Conservation (phyloP, 2,888 invertebrate species). For the Romanomermis culicivorax region DNA sequence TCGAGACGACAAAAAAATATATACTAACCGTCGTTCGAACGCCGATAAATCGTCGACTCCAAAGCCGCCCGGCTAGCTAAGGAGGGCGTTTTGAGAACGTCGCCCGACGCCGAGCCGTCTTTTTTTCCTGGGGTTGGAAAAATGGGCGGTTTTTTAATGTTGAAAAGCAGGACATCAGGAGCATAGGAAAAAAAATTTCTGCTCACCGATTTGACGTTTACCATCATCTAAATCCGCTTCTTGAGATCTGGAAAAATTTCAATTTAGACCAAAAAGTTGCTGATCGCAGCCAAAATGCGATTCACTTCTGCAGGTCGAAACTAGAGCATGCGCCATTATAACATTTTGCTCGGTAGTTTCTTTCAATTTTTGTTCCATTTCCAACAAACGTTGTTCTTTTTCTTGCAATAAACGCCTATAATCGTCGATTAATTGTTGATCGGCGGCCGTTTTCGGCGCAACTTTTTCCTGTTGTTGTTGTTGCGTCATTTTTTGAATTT, state of each 20-base stretch:
- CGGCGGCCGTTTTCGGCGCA: too few species aligned
- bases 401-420: background rate
- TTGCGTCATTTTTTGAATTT: too few species aligned
- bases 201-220: constrained; percentile 2
- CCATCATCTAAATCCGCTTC: background rate
- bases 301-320: background rate
- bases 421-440: background rate
- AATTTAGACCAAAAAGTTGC: background rate
- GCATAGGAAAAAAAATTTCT: too few species aligned
- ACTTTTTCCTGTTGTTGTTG: too few species aligned
- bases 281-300: too few species aligned
- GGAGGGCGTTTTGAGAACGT: too few species aligned
- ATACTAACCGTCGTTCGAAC: background rate
- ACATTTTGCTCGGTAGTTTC: constrained; percentile 1
- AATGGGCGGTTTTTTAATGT: too few species aligned
- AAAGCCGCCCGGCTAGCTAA: background rate
- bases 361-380: background rate
- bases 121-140: too few species aligned
- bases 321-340: constrained; percentile 4
- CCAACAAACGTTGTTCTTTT: background rate
- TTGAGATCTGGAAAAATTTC: background rate
- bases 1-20: too few species aligned
- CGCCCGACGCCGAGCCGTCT: too few species aligned
- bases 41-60: background rate
- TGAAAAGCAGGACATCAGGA: too few species aligned